phyloP scores from a whole-genome alignment of 2,888 invertebrate genomes.

The Cheilosia impressa region DNA sequence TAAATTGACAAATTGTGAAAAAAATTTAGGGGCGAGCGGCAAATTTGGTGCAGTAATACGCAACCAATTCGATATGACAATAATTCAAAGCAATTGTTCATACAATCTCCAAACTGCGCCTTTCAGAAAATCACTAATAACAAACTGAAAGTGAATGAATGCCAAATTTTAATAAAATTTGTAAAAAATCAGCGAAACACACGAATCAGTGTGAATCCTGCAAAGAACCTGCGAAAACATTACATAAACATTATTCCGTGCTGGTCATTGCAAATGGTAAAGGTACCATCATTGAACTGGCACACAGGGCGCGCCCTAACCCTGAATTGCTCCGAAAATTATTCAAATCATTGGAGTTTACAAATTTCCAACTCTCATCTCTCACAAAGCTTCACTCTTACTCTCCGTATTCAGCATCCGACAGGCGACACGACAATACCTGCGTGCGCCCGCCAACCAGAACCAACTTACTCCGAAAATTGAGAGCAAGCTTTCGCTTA shows the following conservation, averaged over 20 bases:
- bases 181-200: too few relatives aligned
- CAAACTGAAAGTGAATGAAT: background rate
- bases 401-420: constrained; percentile 65
- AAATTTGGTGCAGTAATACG: too few relatives aligned
- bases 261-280: background rate
- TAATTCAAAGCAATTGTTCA: too few relatives aligned
- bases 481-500: constrained; percentile 39
- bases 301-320: constrained; percentile 72
- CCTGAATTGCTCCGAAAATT: constrained; percentile 36
- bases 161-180: too few relatives aligned
- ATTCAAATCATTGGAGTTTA: constrained; percentile 34
- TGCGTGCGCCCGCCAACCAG: constrained; percentile 42
- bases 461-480: constrained; percentile 54
- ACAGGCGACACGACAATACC: constrained; percentile 3
- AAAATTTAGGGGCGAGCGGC: too few relatives aligned
- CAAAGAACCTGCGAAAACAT: background rate
- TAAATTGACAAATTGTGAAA: too few relatives aligned
- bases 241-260: background rate
- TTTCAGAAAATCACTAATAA: too few relatives aligned
- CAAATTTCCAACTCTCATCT: constrained; percentile 9
- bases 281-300: constrained; percentile 33
- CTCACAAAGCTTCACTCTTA: background rate
- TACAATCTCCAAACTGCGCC: too few relatives aligned
- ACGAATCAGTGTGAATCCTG: background rate
- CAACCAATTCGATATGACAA: too few relatives aligned